These are phyloP conservation scores for Cephalotes varians DNA, from an alignment of 2,888 invertebrate species.

Conservation along the genomic window DNA sequence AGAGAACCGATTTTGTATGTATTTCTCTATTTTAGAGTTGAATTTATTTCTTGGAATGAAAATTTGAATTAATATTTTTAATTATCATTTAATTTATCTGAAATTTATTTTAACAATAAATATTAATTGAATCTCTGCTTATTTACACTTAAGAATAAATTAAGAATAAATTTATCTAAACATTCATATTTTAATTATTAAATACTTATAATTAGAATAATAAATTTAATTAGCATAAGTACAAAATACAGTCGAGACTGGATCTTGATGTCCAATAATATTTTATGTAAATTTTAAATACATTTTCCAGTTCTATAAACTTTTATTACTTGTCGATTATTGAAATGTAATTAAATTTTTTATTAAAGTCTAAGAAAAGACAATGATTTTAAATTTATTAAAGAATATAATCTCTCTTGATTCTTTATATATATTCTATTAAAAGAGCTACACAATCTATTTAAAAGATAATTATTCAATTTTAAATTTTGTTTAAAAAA, in stretches of 20 bases:
- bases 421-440: too few species aligned
- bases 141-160: not conserved
- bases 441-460: too few species aligned
- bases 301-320: too few species aligned
- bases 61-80: conserved; percentile 11
- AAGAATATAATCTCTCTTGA: not conserved
- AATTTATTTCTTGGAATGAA: not conserved
- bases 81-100: not conserved
- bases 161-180: not conserved
- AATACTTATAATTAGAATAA: conserved; percentile 2
- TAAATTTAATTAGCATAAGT: too few species aligned
- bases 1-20: not conserved
- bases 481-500: not conserved
- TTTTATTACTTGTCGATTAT: too few species aligned
- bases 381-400: not conserved
- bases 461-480: not conserved
- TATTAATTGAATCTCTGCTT: not conserved
- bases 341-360: not conserved
- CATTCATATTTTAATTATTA: not conserved
- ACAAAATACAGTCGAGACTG: too few species aligned
- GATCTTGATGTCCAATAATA: too few species aligned
- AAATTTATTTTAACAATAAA: not conserved
- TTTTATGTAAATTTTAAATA: too few species aligned
- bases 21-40: not conserved
- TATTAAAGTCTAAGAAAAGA: not conserved